Evolutionary conservation across 1,140 invertebrate genomes (phyloP).

Genomic region (Drosophila trapezifrons): DNA sequence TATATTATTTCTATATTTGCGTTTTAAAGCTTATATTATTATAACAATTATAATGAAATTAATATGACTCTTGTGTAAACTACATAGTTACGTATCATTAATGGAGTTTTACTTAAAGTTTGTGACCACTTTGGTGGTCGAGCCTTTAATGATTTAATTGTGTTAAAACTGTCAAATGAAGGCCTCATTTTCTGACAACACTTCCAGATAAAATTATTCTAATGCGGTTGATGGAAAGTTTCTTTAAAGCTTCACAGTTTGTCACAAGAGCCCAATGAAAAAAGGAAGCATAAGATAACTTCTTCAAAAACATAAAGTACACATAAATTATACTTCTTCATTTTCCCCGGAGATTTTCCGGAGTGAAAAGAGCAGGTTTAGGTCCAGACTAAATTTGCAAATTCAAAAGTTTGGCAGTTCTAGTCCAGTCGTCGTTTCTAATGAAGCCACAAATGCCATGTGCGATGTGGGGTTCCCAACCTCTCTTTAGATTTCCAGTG

Average conservation of each 20-base stretch:
- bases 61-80: background rate
- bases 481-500: background rate
- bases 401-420: conserved; percentile 36
- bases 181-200: conserved; percentile 1
- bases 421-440: conserved; percentile 26
- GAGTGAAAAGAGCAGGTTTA: background rate
- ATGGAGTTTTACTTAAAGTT: background rate
- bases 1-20: background rate
- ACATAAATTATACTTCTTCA: conserved; percentile 29
- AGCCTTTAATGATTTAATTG: conserved; percentile 1
- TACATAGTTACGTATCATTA: background rate
- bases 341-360: conserved; percentile 33
- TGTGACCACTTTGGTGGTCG: background rate
- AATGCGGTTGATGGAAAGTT: conserved; percentile 6
- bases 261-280: conserved; percentile 3
- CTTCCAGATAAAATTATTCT: background rate
- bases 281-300: background rate
- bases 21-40: background rate
- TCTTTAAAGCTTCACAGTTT: conserved; percentile 5
- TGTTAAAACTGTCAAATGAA: background rate
- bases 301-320: conserved; percentile 6
- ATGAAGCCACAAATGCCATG: conserved; percentile 52
- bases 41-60: background rate
- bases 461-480: conserved; percentile 5
- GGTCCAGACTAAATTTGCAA: conserved; percentile 25